These are phyloP conservation scores for Ctenomys sociabilis DNA, from an alignment of 2,113 vertebrate genomes.

Conservation along the genomic window DNA sequence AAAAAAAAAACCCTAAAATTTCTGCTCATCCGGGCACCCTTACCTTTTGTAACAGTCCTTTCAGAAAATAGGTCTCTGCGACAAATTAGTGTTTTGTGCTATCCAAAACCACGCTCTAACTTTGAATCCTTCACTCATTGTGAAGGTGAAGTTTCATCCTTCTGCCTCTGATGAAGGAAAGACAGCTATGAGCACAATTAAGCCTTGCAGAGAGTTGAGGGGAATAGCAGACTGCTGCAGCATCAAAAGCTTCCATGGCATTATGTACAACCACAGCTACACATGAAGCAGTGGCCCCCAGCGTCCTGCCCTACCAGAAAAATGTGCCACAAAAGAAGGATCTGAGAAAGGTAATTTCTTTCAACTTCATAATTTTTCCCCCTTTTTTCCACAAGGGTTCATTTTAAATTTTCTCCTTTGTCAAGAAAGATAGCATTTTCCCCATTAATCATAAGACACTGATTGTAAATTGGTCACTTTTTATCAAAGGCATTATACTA, in stretches of 20 bases:
- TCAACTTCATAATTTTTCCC: not conserved
- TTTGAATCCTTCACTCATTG: not conserved
- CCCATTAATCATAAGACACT: conserved; percentile 29
- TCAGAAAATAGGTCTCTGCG: not conserved
- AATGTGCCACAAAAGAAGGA: not conserved
- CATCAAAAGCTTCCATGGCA: not conserved
- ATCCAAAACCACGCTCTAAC: not conserved
- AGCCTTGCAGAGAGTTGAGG: not conserved
- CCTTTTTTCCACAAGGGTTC: not conserved
- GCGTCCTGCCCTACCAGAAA: not conserved
- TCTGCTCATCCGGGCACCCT: not conserved
- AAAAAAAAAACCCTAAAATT: conserved; percentile 22
- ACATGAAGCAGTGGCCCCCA: not conserved
- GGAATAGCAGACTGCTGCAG: not conserved
- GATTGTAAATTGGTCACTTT: conserved; percentile 53
- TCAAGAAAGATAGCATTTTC: conserved; percentile 46
- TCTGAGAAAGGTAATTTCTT: not conserved
- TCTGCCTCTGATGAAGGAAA: not conserved
- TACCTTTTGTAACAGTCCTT: not conserved
- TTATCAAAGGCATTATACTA: conserved; percentile 10
- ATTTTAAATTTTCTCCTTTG: conserved; percentile 53
- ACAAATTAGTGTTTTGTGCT: not conserved
- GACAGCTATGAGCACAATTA: not conserved
- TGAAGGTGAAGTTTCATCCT: not conserved
- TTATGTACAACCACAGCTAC: not conserved